These are phyloP conservation scores for Plebejus anna DNA, from an alignment of 2,888 invertebrate genomes.

Conservation along the genomic window DNA sequence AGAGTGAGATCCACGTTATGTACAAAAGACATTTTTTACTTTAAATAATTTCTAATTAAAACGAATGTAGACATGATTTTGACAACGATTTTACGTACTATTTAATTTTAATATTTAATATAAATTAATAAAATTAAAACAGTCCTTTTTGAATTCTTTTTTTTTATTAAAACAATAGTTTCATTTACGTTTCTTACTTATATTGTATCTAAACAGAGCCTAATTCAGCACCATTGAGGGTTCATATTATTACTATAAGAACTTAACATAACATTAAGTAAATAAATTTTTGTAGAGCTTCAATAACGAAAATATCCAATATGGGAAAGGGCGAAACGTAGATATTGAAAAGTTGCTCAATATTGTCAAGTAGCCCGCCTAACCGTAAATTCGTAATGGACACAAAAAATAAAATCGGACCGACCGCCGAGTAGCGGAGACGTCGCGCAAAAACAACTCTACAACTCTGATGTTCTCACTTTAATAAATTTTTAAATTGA, in stretches of 20 bases:
- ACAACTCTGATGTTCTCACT: constrained; percentile 55
- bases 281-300: constrained; percentile 31
- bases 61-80: no score
- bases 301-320: constrained; percentile 70
- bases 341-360: constrained; percentile 80
- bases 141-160: no score
- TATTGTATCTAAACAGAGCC: no score
- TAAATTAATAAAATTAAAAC: no score
- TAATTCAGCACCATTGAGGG: no score
- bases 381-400: constrained; percentile 77
- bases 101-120: no score
- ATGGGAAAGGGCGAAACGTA: constrained; percentile 64
- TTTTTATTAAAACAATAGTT: no score
- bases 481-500: constrained; percentile 67
- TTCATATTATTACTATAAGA: background rate
- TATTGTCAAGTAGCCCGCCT: constrained; percentile 74
- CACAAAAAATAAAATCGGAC: constrained; percentile 72
- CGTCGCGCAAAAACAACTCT: constrained; percentile 65
- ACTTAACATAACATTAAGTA: background rate
- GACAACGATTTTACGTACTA: no score
- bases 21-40: no score
- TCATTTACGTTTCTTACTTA: no score
- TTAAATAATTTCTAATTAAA: no score
- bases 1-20: no score
- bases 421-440: constrained; percentile 50